phyloP scores from a whole-genome alignment of 2,113 vertebrate species.

The Lagenorhynchus albirostris region DNA sequence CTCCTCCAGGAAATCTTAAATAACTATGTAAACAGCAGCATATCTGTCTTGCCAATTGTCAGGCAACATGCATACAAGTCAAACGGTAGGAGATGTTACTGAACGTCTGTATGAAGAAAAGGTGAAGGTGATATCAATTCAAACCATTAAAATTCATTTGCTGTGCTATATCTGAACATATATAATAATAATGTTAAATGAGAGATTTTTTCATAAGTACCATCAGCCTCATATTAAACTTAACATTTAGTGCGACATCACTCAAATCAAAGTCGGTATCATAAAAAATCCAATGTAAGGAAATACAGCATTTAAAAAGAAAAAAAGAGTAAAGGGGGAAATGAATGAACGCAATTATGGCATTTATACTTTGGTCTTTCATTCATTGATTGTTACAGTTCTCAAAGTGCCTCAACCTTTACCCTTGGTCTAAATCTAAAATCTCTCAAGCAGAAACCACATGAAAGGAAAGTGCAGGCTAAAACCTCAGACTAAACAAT shows the following conservation, averaged over 20 bases:
- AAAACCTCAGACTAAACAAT: constrained; percentile 3
- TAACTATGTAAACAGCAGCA: neutral
- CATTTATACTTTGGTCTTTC: neutral
- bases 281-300: constrained; percentile 58
- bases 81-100: constrained; percentile 56
- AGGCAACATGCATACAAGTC: constrained; percentile 30
- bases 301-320: neutral
- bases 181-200: constrained; percentile 43
- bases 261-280: constrained; percentile 52
- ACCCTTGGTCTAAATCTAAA: constrained; percentile 26
- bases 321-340: neutral
- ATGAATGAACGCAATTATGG: neutral
- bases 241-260: constrained; percentile 61
- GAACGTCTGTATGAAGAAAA: constrained; percentile 56
- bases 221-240: constrained; percentile 52
- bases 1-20: neutral
- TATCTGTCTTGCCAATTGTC: constrained; percentile 33
- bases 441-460: neutral
- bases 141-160: constrained; percentile 63
- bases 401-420: neutral
- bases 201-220: constrained; percentile 8
- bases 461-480: constrained; percentile 18
- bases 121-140: constrained; percentile 32
- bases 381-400: neutral
- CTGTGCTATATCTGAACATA: constrained; percentile 49